A percentile compares a stretch with the other conserved stretches of the same genome.
phyloP scores from a whole-genome alignment of 2,797 vertebrate species.

The Arctocebus calabarensis region DNA sequence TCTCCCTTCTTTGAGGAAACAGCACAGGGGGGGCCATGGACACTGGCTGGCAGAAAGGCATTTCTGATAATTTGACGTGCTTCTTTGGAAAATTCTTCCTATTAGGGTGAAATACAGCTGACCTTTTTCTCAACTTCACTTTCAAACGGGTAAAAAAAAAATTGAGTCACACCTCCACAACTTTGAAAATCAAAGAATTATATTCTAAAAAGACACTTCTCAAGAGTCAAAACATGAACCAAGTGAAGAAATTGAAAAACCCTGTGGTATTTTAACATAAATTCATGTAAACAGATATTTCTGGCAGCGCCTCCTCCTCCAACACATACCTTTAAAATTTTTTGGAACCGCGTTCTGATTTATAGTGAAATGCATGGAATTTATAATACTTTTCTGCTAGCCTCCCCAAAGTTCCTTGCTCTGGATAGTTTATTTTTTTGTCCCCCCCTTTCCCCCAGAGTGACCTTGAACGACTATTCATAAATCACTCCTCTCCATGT shows the following conservation, averaged over 20 bases:
- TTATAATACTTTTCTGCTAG: background rate
- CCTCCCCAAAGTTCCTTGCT: background rate
- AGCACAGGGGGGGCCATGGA: background rate
- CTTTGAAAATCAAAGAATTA: conserved; percentile 50
- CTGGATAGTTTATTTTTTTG: background rate
- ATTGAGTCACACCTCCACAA: conserved; percentile 44
- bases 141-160: conserved; percentile 44
- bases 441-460: background rate
- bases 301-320: background rate
- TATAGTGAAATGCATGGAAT: background rate
- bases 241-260: conserved; percentile 3
- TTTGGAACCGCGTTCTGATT: conserved; percentile 44
- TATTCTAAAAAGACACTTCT: conserved; percentile 1
- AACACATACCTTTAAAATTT: conserved; percentile 20
- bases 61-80: conserved; percentile 10
- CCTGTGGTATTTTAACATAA: background rate
- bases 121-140: conserved; percentile 64
- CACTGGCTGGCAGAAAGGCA: background rate
- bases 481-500: background rate
- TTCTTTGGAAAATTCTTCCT: conserved; percentile 31
- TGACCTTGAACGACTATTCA: background rate
- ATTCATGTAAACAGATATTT: background rate
- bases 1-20: background rate
- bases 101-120: conserved; percentile 38
- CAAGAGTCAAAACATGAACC: conserved; percentile 49